Base-by-base conservation (phyloP, 1,140 invertebrate genomes). In the Bombus terrestris region DNA sequence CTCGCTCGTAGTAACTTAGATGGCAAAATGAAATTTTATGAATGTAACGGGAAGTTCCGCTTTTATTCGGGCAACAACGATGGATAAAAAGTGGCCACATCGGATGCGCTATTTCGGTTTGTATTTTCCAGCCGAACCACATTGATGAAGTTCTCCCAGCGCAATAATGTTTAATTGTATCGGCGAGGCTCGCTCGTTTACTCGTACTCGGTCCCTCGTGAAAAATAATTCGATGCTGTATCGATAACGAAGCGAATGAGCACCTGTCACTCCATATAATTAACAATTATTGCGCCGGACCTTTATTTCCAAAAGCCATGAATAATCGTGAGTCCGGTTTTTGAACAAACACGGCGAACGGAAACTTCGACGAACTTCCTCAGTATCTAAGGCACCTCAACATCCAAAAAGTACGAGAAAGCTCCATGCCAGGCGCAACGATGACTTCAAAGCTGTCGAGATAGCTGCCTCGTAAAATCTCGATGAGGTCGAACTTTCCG, bases 401-500 rank as follows among this genome's bases (percentile, higher is more conserved):
- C 18, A 2, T 53, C 18, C 47, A 32, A 6, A 22, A 43, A 39
- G 8, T 18, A 41, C 6, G 10, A 47, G 43, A 35, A 22, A 66
- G 47, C 28, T 41, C 6, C 18, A 1, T 5, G 25, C 64, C 18
- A 15, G n/a, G 32, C 15, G 41, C 10, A n/a, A 59, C 53, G 47
- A 79, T n/a, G 66, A 37, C 3, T 28, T 39, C 6, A 41, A 53
- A 43, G 32, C n/a, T n/a, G 32, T 37, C 64, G n/a, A 78, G 66
- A 91, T 89, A 73, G 66, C 86, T 95, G 93, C 82, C 79, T 78
- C 88, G 87, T 92, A 91, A 92, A 93, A 89, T 76, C 86, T 78
- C 41, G 72, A 53, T 87, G 92, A 92, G 94, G 93, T 94, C 92
- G 93, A 94, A 94, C 91, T 94, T 94, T 94, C 91, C 91, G 89